Evolutionary conservation across 2,888 invertebrate species (phyloP).

Genomic region (Azorinus chamasolen): DNA sequence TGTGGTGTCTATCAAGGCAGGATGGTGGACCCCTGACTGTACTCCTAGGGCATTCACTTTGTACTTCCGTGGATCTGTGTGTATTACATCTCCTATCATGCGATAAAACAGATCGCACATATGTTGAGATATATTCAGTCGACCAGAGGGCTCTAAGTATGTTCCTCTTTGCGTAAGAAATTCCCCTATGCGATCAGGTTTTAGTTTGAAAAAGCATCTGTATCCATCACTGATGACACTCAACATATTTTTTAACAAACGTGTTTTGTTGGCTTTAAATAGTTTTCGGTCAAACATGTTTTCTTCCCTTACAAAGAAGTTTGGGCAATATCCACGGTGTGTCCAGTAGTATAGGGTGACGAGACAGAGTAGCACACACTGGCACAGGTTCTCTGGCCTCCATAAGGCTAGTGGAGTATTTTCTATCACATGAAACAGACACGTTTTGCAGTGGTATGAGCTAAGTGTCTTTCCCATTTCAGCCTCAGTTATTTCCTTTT

Average conservation of each 20-base stretch:
- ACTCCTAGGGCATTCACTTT: too few species aligned
- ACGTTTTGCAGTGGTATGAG: conserved; percentile 5
- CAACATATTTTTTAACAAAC: neutral
- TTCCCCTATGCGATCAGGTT: conserved; percentile 1
- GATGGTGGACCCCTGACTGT: too few species aligned
- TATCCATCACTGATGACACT: neutral
- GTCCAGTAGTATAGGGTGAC: neutral
- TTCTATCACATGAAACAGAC: neutral
- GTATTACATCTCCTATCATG: too few species aligned
- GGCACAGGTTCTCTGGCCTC: neutral
- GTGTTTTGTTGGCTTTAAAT: neutral
- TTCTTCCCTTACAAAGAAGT: conserved; percentile 8
- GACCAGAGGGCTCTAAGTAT: too few species aligned
- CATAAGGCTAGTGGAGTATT: neutral
- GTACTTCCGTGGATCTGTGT: too few species aligned
- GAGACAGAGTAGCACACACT: neutral
- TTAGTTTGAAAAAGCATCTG: neutral
- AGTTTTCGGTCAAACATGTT: conserved; percentile 12
- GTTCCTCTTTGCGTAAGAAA: neutral
- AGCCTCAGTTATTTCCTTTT: neutral
- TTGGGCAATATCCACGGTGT: neutral
- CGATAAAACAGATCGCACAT: too few species aligned
- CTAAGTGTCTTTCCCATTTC: neutral
- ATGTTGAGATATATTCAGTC: too few species aligned
- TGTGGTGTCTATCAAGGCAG: too few species aligned